phyloP scores from a whole-genome alignment of 1,140 invertebrate genomes.

The Drosophila sp. region DNA sequence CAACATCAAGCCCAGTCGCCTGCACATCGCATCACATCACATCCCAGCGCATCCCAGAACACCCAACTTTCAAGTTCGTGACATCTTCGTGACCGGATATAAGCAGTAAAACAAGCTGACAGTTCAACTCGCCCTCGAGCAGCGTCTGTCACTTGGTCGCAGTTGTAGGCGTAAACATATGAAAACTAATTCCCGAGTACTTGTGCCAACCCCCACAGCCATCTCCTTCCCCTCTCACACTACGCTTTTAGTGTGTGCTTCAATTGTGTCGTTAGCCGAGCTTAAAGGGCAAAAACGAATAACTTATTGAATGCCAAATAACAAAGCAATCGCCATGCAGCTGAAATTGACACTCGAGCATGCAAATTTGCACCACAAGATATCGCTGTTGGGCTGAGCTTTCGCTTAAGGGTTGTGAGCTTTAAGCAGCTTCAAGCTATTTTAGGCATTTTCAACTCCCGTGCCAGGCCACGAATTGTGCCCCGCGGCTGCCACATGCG shows the following conservation, averaged over 20 bases:
- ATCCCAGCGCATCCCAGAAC: not conserved
- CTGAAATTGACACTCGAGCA: conserved; percentile 37
- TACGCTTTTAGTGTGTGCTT: conserved; percentile 9
- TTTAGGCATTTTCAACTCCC: conserved; percentile 15
- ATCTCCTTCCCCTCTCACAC: not conserved
- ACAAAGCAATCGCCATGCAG: conserved; percentile 26
- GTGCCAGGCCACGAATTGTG: conserved; percentile 68
- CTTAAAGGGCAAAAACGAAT: conserved; percentile 20
- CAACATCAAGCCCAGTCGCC: conserved; percentile 27
- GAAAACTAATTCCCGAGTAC: conserved; percentile 41
- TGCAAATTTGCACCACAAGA: conserved; percentile 58
- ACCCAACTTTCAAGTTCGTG: no score
- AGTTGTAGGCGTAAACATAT: conserved; percentile 32
- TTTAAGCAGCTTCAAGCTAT: not conserved
- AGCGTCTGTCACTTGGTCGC: conserved; percentile 8
- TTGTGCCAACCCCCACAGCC: not conserved
- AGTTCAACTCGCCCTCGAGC: conserved; percentile 43
- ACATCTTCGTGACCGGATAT: conserved; percentile 60
- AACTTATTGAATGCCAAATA: conserved; percentile 35
- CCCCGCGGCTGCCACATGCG: conserved; percentile 75
- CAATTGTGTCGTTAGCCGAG: conserved; percentile 3
- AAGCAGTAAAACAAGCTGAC: conserved; percentile 79
- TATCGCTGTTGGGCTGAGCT: conserved; percentile 14
- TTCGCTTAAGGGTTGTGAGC: conserved; percentile 16
- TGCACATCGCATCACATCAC: not conserved